These are phyloP conservation scores for Hemiprocne comata DNA, from an alignment of 2,113 vertebrate genomes.

Conservation along the genomic window DNA sequence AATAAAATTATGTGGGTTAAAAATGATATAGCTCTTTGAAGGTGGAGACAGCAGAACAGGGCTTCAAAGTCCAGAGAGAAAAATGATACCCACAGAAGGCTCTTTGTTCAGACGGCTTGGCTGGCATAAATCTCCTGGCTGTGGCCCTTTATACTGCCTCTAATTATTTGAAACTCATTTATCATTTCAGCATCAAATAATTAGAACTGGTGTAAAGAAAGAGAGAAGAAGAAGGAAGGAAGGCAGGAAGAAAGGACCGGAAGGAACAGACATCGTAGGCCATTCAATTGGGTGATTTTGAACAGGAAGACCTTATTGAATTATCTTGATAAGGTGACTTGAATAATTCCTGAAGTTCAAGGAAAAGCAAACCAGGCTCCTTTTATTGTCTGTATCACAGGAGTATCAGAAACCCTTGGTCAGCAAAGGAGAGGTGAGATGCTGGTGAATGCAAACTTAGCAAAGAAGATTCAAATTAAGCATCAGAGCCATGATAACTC, in stretches of 20 bases:
- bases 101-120: constrained; percentile 27
- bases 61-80: constrained; percentile 52
- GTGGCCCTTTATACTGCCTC: constrained; percentile 13
- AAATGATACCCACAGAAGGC: constrained; percentile 46
- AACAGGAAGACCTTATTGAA: constrained; percentile 51
- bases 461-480: neutral
- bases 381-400: neutral
- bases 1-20: constrained; percentile 52
- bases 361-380: neutral
- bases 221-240: neutral
- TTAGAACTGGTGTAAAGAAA: constrained; percentile 1
- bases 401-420: neutral
- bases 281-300: constrained; percentile 21
- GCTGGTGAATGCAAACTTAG: neutral
- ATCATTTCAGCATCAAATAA: constrained; percentile 50
- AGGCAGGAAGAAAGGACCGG: constrained; percentile 17
- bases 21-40: constrained; percentile 52
- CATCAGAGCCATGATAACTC: neutral
- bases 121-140: constrained; percentile 41
- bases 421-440: neutral
- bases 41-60: constrained; percentile 32
- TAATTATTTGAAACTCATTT: constrained; percentile 68
- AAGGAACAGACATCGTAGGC: neutral
- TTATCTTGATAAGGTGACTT: constrained; percentile 26
- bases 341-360: constrained; percentile 26